A percentile compares a stretch with the other conserved stretches of the same genome.
Evolutionary conservation across 2,797 vertebrate genomes (phyloP).

Genomic region (Galaxias olidus): DNA sequence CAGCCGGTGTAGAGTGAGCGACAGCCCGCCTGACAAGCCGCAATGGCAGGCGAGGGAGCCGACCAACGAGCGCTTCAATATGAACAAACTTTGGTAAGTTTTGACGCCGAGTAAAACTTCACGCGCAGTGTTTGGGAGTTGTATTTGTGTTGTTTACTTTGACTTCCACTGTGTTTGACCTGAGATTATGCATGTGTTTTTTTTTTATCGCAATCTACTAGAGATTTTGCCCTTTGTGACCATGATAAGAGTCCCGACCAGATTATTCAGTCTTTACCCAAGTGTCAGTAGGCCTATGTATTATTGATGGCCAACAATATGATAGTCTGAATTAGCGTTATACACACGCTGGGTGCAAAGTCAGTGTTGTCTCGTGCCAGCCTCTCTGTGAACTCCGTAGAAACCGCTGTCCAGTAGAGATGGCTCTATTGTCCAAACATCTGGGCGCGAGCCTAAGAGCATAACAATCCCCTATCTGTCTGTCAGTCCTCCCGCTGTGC

Average conservation of each 20-base stretch:
- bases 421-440: slow-evolving; percentile 34
- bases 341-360: too few relatives aligned
- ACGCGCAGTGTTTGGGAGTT: not conserved
- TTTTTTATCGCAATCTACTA: not conserved
- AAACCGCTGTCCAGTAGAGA: not conserved
- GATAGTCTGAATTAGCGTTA: too few relatives aligned
- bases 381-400: too few relatives aligned
- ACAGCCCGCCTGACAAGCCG: slow-evolving; percentile 30
- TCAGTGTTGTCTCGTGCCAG: too few relatives aligned
- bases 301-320: too few relatives aligned
- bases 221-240: too few relatives aligned
- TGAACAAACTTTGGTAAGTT: slow-evolving; percentile 95
- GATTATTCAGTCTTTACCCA: too few relatives aligned
- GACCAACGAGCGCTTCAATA: slow-evolving; percentile 94
- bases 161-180: not conserved
- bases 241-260: too few relatives aligned
- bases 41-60: slow-evolving; percentile 80
- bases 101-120: slow-evolving; percentile 46
- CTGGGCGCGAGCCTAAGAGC: slow-evolving; percentile 36
- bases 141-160: not conserved
- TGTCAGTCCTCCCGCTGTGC: not conserved
- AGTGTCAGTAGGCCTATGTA: too few relatives aligned
- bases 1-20: slow-evolving; percentile 32
- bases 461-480: not conserved
- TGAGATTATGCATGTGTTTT: too few relatives aligned